Conservation (phyloP, 2,888 invertebrate genomes). For the Agrotis exclamationis region DNA sequence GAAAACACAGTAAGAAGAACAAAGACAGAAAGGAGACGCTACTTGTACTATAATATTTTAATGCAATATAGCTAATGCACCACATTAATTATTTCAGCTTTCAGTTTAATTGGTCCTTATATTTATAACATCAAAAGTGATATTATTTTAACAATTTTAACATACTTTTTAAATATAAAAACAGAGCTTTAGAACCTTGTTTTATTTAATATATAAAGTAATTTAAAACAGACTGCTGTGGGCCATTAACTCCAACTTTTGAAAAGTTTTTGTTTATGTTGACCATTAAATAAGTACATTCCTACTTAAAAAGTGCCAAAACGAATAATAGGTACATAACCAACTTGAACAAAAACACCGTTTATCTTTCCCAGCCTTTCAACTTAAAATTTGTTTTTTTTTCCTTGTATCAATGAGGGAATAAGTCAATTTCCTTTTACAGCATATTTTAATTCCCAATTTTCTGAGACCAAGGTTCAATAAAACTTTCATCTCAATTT, state of each 20-base stretch:
- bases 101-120: not conserved
- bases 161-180: slow-evolving; percentile 2
- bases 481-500: slow-evolving; percentile 5
- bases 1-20: not conserved
- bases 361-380: too few species aligned
- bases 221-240: slow-evolving; percentile 31
- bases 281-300: not conserved
- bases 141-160: not conserved
- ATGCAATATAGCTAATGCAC: not conserved
- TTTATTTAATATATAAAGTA: slow-evolving; percentile 13
- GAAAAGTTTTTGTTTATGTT: slow-evolving; percentile 29
- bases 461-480: not conserved
- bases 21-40: not conserved
- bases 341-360: too few species aligned
- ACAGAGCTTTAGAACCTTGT: slow-evolving; percentile 14
- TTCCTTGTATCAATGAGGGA: too few species aligned
- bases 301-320: too few species aligned
- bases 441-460: not conserved
- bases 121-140: too few species aligned
- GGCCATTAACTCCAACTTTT: slow-evolving; percentile 1
- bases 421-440: too few species aligned
- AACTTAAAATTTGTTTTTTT: too few species aligned
- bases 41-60: not conserved
- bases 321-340: too few species aligned
- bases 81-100: not conserved